These are phyloP conservation scores for Sylvia borin DNA, from an alignment of 2,797 vertebrate species.

Conservation along the genomic window DNA sequence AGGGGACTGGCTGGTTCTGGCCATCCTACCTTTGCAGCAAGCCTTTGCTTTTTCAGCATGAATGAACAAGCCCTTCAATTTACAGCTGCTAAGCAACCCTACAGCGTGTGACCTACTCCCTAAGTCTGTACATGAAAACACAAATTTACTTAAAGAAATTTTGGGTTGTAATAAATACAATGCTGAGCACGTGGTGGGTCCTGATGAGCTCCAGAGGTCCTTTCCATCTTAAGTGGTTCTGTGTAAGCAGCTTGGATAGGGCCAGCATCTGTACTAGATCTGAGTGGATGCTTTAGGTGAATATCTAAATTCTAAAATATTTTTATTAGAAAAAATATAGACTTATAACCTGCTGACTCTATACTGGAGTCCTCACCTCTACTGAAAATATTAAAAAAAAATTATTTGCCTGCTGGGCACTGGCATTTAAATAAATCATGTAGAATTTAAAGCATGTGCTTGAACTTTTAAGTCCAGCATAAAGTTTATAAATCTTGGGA, in stretches of 20 bases:
- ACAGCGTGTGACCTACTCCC: neutral
- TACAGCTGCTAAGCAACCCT: neutral
- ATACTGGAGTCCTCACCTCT: neutral
- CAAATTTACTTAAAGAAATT: neutral
- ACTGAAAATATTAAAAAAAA: neutral
- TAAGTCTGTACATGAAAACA: neutral
- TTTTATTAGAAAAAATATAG: neutral
- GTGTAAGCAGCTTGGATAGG: neutral
- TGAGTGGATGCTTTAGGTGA: neutral
- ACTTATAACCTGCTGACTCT: neutral
- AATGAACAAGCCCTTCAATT: neutral
- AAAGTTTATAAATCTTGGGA: neutral
- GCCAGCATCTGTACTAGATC: neutral
- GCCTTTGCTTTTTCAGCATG: neutral
- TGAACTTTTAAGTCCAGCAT: neutral
- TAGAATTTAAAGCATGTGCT: neutral
- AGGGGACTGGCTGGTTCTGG: neutral
- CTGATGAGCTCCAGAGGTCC: neutral
- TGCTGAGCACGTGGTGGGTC: neutral
- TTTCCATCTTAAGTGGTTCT: neutral
- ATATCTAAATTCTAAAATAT: neutral
- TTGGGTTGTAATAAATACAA: neutral
- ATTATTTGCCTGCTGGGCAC: neutral
- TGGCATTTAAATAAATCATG: slow-evolving; percentile 12
- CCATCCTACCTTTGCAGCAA: neutral